Evolutionary conservation across 1,140 invertebrate genomes (phyloP).

Genomic region (Batillaria attramentaria): DNA sequence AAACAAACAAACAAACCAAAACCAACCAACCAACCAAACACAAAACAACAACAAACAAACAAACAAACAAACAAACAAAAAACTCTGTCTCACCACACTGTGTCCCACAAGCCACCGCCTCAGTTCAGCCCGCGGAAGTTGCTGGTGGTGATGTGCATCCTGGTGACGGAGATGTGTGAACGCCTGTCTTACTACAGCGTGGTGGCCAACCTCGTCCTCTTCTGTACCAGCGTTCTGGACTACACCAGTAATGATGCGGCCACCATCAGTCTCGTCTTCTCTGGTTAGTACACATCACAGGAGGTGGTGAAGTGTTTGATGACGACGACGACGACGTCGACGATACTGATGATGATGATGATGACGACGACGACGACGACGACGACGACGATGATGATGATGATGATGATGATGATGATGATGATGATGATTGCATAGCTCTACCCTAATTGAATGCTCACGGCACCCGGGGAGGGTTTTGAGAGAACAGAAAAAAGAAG

Average conservation of each 20-base stretch:
- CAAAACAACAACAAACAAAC: no score
- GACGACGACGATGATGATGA: constrained; percentile 25
- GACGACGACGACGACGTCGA: no score
- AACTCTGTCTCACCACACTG: no score
- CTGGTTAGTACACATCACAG: constrained; percentile 50
- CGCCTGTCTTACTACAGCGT: constrained; percentile 62
- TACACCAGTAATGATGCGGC: constrained; percentile 47
- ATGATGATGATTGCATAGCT: neutral
- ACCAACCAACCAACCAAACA: no score
- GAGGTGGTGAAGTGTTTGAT: no score
- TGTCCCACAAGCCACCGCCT: no score
- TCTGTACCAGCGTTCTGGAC: constrained; percentile 51
- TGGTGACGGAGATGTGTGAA: constrained; percentile 60
- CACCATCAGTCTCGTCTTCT: constrained; percentile 55
- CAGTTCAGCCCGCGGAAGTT: constrained; percentile 18
- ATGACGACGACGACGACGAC: constrained; percentile 25
- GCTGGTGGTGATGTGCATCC: constrained; percentile 45
- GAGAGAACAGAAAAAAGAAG: no score
- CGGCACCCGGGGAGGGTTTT: no score
- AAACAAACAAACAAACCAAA: no score
- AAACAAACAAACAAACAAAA: no score
- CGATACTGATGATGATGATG: no score
- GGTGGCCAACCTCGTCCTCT: constrained; percentile 59
- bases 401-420: constrained; percentile 4
- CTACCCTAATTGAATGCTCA: no score